Evolutionary conservation across 2,797 vertebrate species (phyloP).

Genomic region (Novumbra hubbsi): DNA sequence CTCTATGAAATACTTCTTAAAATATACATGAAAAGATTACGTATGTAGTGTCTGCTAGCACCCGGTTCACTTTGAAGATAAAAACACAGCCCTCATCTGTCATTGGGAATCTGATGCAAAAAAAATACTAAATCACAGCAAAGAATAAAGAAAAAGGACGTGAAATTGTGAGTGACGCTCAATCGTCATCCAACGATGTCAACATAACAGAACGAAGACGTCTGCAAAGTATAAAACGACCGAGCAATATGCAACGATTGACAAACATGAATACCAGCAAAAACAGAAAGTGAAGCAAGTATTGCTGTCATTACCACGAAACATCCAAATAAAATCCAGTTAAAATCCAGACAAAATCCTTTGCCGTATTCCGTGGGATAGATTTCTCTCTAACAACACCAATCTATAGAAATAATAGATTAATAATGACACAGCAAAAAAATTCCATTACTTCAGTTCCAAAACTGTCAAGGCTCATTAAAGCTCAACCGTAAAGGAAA

Average conservation of each 20-base stretch:
- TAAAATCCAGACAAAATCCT: constrained; percentile 60
- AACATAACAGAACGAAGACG: not conserved
- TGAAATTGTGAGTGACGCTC: constrained; percentile 16
- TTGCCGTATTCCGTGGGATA: constrained; percentile 70
- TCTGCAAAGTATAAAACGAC: constrained; percentile 19
- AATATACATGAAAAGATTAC: constrained; percentile 71
- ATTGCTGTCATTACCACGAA: not conserved
- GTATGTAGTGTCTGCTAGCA: constrained; percentile 38
- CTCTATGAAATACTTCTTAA: constrained; percentile 67
- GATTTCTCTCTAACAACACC: constrained; percentile 63
- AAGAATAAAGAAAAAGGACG: not conserved
- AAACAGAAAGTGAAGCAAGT: not conserved
- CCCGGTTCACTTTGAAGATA: constrained; percentile 51
- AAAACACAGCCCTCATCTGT: constrained; percentile 50
- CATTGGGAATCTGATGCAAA: constrained; percentile 28
- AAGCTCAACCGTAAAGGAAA: constrained; percentile 64
- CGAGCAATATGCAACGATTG: constrained; percentile 15
- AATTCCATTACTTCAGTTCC: constrained; percentile 48
- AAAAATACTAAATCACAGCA: constrained; percentile 46
- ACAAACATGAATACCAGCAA: constrained; percentile 8
- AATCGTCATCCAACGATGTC: constrained; percentile 25
- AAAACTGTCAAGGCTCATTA: constrained; percentile 67
- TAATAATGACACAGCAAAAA: constrained; percentile 60
- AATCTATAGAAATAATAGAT: constrained; percentile 73
- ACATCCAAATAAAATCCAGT: not conserved